Evolutionary conservation across 1,140 invertebrate species (phyloP).

Genomic region (Ceratoteleas bidentatus): DNA sequence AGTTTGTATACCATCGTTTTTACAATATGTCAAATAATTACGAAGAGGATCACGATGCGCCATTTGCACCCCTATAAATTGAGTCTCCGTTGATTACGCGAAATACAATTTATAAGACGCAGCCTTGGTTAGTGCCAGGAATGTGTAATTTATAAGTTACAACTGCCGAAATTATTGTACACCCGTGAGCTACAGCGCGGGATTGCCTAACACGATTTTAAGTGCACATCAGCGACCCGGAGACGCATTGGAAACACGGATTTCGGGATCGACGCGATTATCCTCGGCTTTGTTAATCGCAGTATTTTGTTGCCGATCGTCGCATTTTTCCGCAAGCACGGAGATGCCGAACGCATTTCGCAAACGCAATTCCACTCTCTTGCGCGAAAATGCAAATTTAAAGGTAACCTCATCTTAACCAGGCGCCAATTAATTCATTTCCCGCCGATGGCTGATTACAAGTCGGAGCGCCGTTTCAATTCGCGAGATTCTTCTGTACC

Average conservation of each 20-base stretch:
- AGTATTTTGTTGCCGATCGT: conserved; percentile 11
- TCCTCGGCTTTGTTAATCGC: conserved; percentile 19
- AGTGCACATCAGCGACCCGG: conserved; percentile 33
- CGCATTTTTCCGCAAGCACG: conserved; percentile 1
- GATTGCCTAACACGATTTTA: conserved; percentile 45
- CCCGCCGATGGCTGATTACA: too few species aligned
- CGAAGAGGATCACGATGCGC: conserved; percentile 12
- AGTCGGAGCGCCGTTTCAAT: too few species aligned
- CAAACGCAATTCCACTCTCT: too few species aligned
- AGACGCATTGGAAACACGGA: conserved; percentile 35
- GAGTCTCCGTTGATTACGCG: conserved; percentile 34
- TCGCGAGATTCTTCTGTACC: too few species aligned
- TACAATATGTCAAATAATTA: conserved; percentile 59
- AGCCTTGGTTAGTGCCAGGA: conserved; percentile 37
- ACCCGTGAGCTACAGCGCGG: conserved; percentile 34
- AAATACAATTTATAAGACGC: conserved; percentile 37
- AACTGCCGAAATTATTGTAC: conserved; percentile 57
- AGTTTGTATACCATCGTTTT: too few species aligned
- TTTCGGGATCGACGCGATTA: conserved; percentile 29
- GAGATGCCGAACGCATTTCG: neutral
- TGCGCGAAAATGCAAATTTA: too few species aligned
- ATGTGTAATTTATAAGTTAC: conserved; percentile 59
- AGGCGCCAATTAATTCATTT: too few species aligned
- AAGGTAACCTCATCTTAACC: too few species aligned
- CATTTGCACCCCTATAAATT: conserved; percentile 29